Evolutionary conservation across 2,888 invertebrate species (phyloP).

Genomic region (Drosophila buzzatii): DNA sequence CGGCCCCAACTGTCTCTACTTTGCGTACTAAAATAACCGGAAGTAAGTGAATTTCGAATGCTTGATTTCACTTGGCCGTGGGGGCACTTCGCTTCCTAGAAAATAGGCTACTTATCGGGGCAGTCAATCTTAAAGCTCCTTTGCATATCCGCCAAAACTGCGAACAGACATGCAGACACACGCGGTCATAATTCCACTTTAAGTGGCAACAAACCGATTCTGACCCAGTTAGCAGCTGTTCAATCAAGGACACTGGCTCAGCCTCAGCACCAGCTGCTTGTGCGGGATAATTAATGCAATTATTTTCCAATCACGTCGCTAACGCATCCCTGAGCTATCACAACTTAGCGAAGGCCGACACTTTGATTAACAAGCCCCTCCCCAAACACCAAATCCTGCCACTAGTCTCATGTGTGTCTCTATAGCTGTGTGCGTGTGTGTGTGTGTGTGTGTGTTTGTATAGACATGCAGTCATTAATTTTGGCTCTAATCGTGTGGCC

Average conservation of each 20-base stretch:
- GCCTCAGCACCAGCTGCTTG: neutral
- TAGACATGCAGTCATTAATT: slow-evolving; percentile 53
- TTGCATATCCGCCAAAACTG: slow-evolving; percentile 31
- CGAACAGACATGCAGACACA: neutral
- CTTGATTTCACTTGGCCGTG: slow-evolving; percentile 69
- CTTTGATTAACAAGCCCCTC: slow-evolving; percentile 42
- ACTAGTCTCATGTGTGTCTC: neutral
- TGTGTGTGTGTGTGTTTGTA: neutral
- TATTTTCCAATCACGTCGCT: slow-evolving; percentile 65
- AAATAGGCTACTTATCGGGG: slow-evolving; percentile 40
- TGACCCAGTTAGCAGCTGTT: slow-evolving; percentile 46
- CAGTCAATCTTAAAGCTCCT: slow-evolving; percentile 7
- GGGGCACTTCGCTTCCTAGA: neutral
- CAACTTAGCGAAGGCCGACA: slow-evolving; percentile 38
- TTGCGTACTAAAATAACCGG: slow-evolving; percentile 78
- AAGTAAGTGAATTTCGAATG: slow-evolving; percentile 75
- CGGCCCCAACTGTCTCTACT: slow-evolving; percentile 44
- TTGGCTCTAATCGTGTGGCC: slow-evolving; percentile 41
- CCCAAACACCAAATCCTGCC: neutral
- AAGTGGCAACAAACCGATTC: slow-evolving; percentile 13
- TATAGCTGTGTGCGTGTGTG: neutral
- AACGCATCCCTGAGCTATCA: slow-evolving; percentile 41
- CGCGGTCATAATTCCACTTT: neutral
- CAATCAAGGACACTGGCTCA: slow-evolving; percentile 11
- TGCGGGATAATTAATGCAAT: slow-evolving; percentile 64